phyloP scores from a whole-genome alignment of 2,797 vertebrate species.

The Coregonus suidteri region DNA sequence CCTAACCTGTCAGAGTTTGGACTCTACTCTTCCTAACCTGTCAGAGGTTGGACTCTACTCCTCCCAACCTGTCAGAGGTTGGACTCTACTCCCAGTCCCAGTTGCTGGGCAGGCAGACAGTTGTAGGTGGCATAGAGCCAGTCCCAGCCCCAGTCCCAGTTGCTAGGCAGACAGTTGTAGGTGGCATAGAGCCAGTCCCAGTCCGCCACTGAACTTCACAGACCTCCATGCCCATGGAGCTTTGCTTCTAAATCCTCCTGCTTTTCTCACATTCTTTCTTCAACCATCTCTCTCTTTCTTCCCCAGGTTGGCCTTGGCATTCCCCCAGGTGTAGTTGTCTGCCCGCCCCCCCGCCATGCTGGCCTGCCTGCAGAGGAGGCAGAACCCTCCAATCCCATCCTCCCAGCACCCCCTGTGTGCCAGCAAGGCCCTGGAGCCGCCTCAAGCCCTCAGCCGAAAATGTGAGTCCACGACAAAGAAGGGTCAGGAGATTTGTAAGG shows the following conservation, averaged over 20 bases:
- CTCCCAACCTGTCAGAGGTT: slow-evolving; percentile 2
- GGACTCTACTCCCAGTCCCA: slow-evolving; percentile 49
- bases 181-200: slow-evolving; percentile 63
- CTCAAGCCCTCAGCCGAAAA: slow-evolving; percentile 82
- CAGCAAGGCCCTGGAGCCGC: slow-evolving; percentile 87
- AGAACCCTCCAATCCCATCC: slow-evolving; percentile 91
- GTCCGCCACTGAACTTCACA: background rate
- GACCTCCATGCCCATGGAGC: slow-evolving; percentile 33
- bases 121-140: slow-evolving; percentile 68
- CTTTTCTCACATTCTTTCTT: slow-evolving; percentile 45
- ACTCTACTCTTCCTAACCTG: slow-evolving; percentile 2
- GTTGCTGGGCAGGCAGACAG: slow-evolving; percentile 61
- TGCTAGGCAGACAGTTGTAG: slow-evolving; percentile 66
- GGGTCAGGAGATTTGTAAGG: background rate
- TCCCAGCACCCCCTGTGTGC: slow-evolving; percentile 86
- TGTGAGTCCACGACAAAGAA: slow-evolving; percentile 79
- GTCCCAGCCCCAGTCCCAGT: slow-evolving; percentile 58
- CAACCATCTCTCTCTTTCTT: slow-evolving; percentile 24
- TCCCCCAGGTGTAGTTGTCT: slow-evolving; percentile 70
- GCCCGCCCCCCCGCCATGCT: slow-evolving; percentile 85
- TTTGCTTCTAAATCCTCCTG: slow-evolving; percentile 53
- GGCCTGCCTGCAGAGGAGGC: slow-evolving; percentile 97
- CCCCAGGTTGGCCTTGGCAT: slow-evolving; percentile 68
- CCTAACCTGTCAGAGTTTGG: slow-evolving; percentile 50
- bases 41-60: slow-evolving; percentile 47